A percentile compares a stretch with the other conserved stretches of the same genome.
phyloP scores from a whole-genome alignment of 2,797 vertebrate genomes.

The Thamnophis elegans region DNA sequence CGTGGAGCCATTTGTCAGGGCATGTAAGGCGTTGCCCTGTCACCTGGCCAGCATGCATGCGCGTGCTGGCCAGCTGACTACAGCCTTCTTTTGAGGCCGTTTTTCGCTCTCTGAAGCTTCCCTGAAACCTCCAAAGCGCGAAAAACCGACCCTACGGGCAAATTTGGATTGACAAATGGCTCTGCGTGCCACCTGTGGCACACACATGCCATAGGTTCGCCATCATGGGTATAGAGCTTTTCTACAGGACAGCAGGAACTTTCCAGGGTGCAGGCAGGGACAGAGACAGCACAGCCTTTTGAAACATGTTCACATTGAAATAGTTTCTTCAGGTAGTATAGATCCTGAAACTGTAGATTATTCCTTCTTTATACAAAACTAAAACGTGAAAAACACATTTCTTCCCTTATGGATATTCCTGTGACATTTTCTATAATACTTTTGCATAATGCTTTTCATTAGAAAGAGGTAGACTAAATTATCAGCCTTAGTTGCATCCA shows the following conservation, averaged over 20 bases:
- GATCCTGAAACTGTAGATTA: background rate
- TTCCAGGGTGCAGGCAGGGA: background rate
- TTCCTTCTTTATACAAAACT: background rate
- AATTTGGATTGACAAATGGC: too few relatives aligned
- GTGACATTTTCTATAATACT: constrained; percentile 2
- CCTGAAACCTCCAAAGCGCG: too few relatives aligned
- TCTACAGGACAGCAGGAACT: background rate
- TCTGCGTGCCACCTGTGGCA: too few relatives aligned
- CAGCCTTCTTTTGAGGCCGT: too few relatives aligned
- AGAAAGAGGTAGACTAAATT: background rate
- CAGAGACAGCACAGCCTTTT: background rate
- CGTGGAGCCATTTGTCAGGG: too few relatives aligned
- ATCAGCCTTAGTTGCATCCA: background rate
- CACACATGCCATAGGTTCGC: too few relatives aligned
- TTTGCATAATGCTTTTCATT: background rate
- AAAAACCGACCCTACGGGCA: too few relatives aligned
- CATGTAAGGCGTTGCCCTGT: too few relatives aligned
- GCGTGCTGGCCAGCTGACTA: too few relatives aligned
- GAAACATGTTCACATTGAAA: background rate
- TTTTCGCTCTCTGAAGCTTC: too few relatives aligned
- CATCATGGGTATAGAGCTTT: background rate
- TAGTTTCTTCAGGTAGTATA: background rate
- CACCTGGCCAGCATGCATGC: too few relatives aligned
- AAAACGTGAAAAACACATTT: constrained; percentile 15
- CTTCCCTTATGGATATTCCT: constrained; percentile 42